Evolutionary conservation across 2,797 vertebrate species (phyloP).

Genomic region (Pogonophryne albipinna): DNA sequence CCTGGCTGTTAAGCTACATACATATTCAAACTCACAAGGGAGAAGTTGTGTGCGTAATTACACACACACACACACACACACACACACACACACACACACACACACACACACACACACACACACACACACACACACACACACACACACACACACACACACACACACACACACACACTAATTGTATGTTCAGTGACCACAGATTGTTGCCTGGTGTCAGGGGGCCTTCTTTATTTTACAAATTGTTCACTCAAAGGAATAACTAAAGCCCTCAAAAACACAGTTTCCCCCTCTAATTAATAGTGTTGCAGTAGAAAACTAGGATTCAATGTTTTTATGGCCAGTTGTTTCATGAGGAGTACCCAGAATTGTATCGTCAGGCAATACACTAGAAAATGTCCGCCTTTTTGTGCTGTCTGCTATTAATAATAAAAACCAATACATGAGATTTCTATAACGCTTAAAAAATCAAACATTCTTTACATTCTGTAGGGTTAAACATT

Average conservation of each 20-base stretch:
- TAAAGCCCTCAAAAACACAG: slow-evolving; percentile 1
- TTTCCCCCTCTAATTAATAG: background rate
- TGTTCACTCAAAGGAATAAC: slow-evolving; percentile 21
- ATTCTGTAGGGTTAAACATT: no score
- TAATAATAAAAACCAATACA: no score
- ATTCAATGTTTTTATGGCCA: slow-evolving; percentile 25
- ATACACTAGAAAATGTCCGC: slow-evolving; percentile 1
- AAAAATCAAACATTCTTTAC: no score
- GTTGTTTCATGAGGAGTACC: slow-evolving; percentile 26
- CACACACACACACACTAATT: background rate
- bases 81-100: background rate
- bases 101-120: slow-evolving; percentile 11
- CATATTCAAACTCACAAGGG: slow-evolving; percentile 29
- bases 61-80: background rate
- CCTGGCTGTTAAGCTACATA: slow-evolving; percentile 18
- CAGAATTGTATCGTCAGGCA: slow-evolving; percentile 19
- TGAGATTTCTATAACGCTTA: no score
- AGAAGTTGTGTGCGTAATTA: slow-evolving; percentile 25
- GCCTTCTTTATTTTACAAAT: slow-evolving; percentile 12
- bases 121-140: background rate
- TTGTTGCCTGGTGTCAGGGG: slow-evolving; percentile 12
- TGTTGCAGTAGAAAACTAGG: slow-evolving; percentile 6
- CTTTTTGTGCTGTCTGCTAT: background rate
- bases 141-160: background rate
- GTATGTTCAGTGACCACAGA: slow-evolving; percentile 16